Evolutionary conservation across 2,797 vertebrate species (phyloP).

Genomic region (Galaxias olidus): DNA sequence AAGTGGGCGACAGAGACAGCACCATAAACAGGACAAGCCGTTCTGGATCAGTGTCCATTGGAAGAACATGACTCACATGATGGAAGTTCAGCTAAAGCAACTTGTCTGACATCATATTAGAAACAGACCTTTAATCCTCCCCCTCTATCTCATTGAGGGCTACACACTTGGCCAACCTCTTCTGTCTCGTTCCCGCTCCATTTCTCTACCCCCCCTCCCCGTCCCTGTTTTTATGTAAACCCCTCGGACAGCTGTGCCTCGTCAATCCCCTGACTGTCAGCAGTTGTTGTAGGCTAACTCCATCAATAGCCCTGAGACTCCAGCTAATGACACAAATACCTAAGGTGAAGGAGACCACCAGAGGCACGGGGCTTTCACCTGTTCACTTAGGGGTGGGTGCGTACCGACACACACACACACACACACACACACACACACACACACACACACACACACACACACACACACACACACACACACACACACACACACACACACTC

Average conservation of each 20-base stretch:
- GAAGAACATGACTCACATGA: constrained; percentile 10
- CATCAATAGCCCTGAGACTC: constrained; percentile 44
- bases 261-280: constrained; percentile 77
- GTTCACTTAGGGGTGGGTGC: constrained; percentile 49
- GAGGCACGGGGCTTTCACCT: constrained; percentile 61
- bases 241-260: constrained; percentile 70
- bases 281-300: constrained; percentile 50
- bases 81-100: neutral
- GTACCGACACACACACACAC: neutral
- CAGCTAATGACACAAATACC: constrained; percentile 58
- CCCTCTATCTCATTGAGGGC: constrained; percentile 53
- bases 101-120: no score
- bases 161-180: constrained; percentile 30
- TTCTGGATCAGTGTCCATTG: neutral
- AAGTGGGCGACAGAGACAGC: neutral
- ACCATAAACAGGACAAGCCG: neutral
- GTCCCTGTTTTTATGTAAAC: constrained; percentile 66
- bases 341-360: constrained; percentile 36
- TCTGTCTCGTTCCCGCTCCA: neutral
- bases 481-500: constrained; percentile 15
- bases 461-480: constrained; percentile 16
- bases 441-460: constrained; percentile 11
- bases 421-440: constrained; percentile 3
- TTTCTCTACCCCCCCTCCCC: constrained; percentile 7
- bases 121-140: constrained; percentile 46